Evolutionary conservation across 2,888 invertebrate species (phyloP), one percentile per base, ranked within the genome.

Genomic region (Polymixis lichenea): DNA sequence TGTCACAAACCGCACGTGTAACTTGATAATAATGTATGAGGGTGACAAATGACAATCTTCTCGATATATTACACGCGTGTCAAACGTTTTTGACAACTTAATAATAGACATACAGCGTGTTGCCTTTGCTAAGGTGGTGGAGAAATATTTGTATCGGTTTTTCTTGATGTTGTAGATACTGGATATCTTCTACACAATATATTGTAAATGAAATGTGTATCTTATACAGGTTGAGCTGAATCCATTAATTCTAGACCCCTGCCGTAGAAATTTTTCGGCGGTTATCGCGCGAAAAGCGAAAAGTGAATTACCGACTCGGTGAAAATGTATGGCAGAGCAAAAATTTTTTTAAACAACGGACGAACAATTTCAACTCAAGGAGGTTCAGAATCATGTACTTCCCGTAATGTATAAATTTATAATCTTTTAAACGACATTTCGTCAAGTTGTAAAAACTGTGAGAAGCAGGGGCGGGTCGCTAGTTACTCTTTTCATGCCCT

Each of bases 11-110:
- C 60, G 22, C 51, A 65, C 60, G 38, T 82, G 86, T 82, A 86
- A 88, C 78, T 85, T 84, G 85, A 89, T 87, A 88, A 69, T 78
- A 70, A 65, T 25, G 58, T 64, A 53, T 64, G 81, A 65, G 84
- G 82, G 82, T 81, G 83, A 78, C 78, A 83, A 81, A 80, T 80
- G 80, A 80, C 76, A 25, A 76, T 70, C 60, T 70, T 64, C 68
- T 83, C 72, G 67, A 83, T 80, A 73, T 60, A 58, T 32, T 58
- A 77, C 55, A 43, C 43, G 56, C 28, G 56, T 75, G 68, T 60
- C 75, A 82, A 71, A 82, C 78, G 71, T 69, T 79, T 81, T 73
- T 81, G 72, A 77, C 81, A 73, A 69, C 58, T 58, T 64, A 68
- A 78, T 78, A 53, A 58, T 78, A 46, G 11, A n/a, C 2, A 15